A percentile compares a stretch with the other conserved stretches of the same genome.
These are phyloP conservation scores for Lochmaea crataegi DNA, from an alignment of 2,888 invertebrate species.

Conservation along the genomic window DNA sequence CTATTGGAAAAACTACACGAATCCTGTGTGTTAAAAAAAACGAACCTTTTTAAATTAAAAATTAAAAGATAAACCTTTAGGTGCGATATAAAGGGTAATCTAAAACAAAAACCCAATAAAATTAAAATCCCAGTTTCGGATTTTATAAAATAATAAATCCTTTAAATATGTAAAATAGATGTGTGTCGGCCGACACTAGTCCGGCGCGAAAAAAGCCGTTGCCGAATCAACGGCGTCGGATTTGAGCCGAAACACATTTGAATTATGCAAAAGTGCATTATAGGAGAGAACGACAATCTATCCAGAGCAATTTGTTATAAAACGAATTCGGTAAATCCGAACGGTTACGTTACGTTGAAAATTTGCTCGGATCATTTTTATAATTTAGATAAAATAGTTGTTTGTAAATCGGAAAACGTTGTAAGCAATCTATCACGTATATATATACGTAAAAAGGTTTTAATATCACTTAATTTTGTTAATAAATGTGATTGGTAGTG, in stretches of 20 bases:
- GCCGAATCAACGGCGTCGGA: constrained; percentile 18
- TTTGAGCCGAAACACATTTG: constrained; percentile 26
- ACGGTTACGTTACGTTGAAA: neutral
- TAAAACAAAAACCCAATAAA: constrained; percentile 6
- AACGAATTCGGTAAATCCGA: constrained; percentile 13
- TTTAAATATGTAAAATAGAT: constrained; percentile 40
- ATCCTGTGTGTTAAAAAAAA: no score
- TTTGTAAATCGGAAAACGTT: neutral
- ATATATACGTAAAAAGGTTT: neutral
- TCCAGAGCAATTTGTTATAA: constrained; percentile 17
- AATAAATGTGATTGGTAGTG: neutral
- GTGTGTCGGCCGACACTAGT: constrained; percentile 3
- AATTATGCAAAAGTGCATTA: constrained; percentile 42
- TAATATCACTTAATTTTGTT: neutral
- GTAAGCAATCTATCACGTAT: neutral
- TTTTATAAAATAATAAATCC: constrained; percentile 37
- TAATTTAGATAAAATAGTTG: neutral
- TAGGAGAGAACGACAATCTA: constrained; percentile 10
- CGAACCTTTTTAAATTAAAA: neutral
- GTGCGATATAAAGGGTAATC: neutral
- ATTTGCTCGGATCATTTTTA: neutral
- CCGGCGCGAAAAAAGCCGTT: constrained; percentile 24
- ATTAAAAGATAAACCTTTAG: neutral
- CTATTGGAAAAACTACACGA: no score
- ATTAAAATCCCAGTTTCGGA: constrained; percentile 18